Evolutionary conservation across 2,888 invertebrate genomes (phyloP).

Genomic region (Acanthosepion lycidas): DNA sequence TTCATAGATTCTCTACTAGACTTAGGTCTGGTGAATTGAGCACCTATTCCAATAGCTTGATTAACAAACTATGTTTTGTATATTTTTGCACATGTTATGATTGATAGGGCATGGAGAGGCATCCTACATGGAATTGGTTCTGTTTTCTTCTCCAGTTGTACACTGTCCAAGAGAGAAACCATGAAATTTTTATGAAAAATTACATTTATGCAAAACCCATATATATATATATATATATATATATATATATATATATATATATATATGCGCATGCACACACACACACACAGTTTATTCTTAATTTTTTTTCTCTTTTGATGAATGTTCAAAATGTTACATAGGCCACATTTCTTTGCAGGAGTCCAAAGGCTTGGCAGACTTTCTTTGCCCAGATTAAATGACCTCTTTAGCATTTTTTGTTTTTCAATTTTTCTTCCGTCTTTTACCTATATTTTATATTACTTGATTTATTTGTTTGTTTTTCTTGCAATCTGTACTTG

Average conservation of each 20-base stretch:
- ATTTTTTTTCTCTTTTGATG: not conserved
- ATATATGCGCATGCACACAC: not conserved
- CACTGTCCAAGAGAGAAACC: too few species aligned
- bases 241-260: not conserved
- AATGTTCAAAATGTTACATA: not conserved
- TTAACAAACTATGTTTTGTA: too few species aligned
- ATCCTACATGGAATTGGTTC: too few species aligned
- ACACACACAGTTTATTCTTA: not conserved
- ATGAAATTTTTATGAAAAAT: too few species aligned
- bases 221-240: not conserved
- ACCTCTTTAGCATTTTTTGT: not conserved
- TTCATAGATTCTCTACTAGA: too few species aligned
- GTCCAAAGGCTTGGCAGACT: not conserved
- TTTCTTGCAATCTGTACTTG: not conserved
- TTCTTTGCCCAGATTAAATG: not conserved
- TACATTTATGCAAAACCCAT: not conserved
- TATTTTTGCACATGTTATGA: too few species aligned
- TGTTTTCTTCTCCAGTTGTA: too few species aligned
- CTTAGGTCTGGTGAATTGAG: too few species aligned
- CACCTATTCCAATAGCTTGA: too few species aligned
- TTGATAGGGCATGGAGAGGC: too few species aligned
- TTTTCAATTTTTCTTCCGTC: not conserved
- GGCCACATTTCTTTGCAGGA: not conserved
- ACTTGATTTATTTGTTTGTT: not conserved
- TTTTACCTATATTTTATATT: not conserved